A percentile compares a stretch with the other conserved stretches of the same genome.
phyloP scores from a whole-genome alignment of 2,113 vertebrate species.

The Grallaria varia region DNA sequence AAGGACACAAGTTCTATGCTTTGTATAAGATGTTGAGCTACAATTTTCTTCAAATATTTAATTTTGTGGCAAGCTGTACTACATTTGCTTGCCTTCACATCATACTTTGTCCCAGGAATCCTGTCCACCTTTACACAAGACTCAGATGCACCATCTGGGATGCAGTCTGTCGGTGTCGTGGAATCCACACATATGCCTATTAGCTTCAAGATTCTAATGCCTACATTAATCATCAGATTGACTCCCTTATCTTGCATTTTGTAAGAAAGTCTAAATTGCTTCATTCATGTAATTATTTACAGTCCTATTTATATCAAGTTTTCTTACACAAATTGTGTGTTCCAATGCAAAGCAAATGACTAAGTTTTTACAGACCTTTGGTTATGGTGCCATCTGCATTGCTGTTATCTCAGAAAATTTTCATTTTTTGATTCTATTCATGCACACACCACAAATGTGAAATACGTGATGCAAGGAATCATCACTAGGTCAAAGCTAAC shows the following conservation, averaged over 20 bases:
- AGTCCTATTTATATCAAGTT: not conserved
- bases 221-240: constrained; percentile 22
- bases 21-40: not conserved
- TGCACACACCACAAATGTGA: not conserved
- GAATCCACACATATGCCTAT: not conserved
- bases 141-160: constrained; percentile 5
- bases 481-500: not conserved
- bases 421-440: constrained; percentile 6
- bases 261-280: not conserved
- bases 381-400: not conserved
- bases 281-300: constrained; percentile 42
- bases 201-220: not conserved
- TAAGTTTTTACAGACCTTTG: not conserved
- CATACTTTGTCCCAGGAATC: not conserved
- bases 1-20: not conserved
- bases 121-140: not conserved
- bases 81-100: not conserved
- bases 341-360: not conserved
- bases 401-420: constrained; percentile 25
- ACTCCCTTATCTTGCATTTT: constrained; percentile 6
- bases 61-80: not conserved
- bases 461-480: not conserved
- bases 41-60: not conserved
- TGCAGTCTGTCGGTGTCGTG: not conserved
- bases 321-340: constrained; percentile 26